Evolutionary conservation across 1,140 invertebrate species (phyloP), one percentile per base, ranked within the genome.

Genomic region (Dysdera silvatica): DNA sequence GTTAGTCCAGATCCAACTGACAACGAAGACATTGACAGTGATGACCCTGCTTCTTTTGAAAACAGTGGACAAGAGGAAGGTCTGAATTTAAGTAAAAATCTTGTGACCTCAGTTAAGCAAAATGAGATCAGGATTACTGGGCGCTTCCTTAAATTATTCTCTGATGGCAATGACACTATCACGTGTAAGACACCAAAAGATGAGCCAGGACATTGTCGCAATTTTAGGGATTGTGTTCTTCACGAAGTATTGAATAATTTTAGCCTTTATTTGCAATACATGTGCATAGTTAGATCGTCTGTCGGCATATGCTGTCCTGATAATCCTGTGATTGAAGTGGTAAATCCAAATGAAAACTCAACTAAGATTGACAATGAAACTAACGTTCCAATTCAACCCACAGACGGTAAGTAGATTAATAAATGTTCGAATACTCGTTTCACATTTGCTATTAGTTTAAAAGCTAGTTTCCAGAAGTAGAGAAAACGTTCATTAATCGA

Each of bases 281-380:
- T 84, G 18, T 87, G 85, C 70, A 79, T 85, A 18, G 84, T 86
- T 55, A 62, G 53, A 68, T 71, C 45, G 55, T 82, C 82, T 35
- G 74, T 84, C 29, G 83, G 83, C 48, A 78, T 82, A n/a, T 86
- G 84, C 67, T 86, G 84, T 70, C 82, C 83, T 14, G 81, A 84
- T 54, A 63, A 63, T 40, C 61, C 61, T 16, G 61, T 63, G 8
- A 32, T 63, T 29, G 61, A 63, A 40, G 48, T 55, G 10, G 20
- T 29, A 12, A 45, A 58, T 26, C 12, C 45, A 4, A 14, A 20
- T n/a, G 35, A 24, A 16, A 4, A 18, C 7, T 10, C n/a, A 14
- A 56, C 37, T 41, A 12, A 24, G 5, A 53, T 49, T 20, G 37
- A 6, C n/a, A 31, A 18, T 10, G 6, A 7, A 4, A 10, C 24